These are phyloP conservation scores for Perca schrenkii DNA, from an alignment of 2,113 vertebrate genomes.

Conservation along the genomic window DNA sequence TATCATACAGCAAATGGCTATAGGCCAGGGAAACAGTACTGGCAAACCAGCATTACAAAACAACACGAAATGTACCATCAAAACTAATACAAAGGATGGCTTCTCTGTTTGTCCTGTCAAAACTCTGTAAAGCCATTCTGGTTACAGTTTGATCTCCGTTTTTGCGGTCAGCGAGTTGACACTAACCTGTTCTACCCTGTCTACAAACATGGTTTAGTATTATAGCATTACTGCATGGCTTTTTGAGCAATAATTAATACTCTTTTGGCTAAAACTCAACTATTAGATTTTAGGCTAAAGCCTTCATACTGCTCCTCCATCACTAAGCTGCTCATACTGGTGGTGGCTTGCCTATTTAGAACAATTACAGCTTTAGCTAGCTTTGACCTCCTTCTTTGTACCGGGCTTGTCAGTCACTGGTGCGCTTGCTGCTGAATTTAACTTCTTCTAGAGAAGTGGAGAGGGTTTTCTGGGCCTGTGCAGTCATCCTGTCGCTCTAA, in stretches of 20 bases:
- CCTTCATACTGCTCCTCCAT: constrained; percentile 42
- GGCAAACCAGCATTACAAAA: constrained; percentile 53
- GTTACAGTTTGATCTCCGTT: neutral
- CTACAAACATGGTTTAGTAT: constrained; percentile 25
- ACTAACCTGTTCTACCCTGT: neutral
- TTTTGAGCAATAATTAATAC: constrained; percentile 60
- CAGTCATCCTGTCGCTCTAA: constrained; percentile 67
- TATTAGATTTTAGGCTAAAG: constrained; percentile 59
- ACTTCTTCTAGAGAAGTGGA: constrained; percentile 49
- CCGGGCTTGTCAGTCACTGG: constrained; percentile 44
- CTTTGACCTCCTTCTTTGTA: constrained; percentile 61
- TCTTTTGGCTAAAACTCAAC: constrained; percentile 55
- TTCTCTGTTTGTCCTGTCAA: constrained; percentile 3
- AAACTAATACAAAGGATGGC: constrained; percentile 9
- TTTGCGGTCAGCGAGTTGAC: constrained; percentile 17
- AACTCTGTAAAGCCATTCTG: constrained; percentile 3
- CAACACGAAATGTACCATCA: constrained; percentile 33
- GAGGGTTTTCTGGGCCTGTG: constrained; percentile 37
- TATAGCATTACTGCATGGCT: constrained; percentile 23
- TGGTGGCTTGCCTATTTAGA: constrained; percentile 48
- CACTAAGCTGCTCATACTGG: constrained; percentile 60
- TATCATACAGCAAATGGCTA: constrained; percentile 63
- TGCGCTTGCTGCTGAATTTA: constrained; percentile 38
- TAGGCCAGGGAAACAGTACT: constrained; percentile 63
- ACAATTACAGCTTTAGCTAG: constrained; percentile 55